Base-by-base conservation (phyloP, 1,140 invertebrate species). In the Spodoptera litura region DNA sequence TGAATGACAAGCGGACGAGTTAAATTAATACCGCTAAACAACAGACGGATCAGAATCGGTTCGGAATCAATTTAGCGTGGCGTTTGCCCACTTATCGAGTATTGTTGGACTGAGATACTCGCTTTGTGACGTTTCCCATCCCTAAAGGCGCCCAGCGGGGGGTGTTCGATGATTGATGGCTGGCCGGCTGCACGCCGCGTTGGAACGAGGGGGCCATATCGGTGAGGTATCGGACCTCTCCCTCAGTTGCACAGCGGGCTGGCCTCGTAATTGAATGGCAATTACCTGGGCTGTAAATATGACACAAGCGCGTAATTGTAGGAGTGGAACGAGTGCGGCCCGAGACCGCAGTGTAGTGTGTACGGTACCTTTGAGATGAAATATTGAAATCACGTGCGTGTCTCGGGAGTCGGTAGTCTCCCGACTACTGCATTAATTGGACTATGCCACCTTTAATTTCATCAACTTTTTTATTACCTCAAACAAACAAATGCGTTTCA, bases 211-310 rank as follows among this genome's bases (percentile, higher is more conserved):
- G 9, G 31, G 70, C 44, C 8, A 58, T 83, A 86, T 80, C 73
- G 70, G 31, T 31, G 83, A 80, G 83, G 64, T 38, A 68, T 78
- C 59, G 80, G 70, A 64, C 71, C 75, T 92, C 87, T 86, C 86
- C 8, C 53, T 91, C 86, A 35, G 86, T 73, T 88, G 74, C 85
- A 74, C 90, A 90, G 87, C 93, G 79, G 90, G 88, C 88, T 80
- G 83, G 88, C 83, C 83, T 85, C 87, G 89, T 94, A 94, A 94
- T 94, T 94, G 93, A 94, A 94, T 92, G 93, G 88, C 93, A 94
- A 93, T 93, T 94, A 93, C 92, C 91, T 94, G 92, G 87, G 88
- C 91, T 93, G 93, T 94, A 93, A 94, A 94, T 94, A 94, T 94
- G 92, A 93, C 92, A 93, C 91, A 93, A 89, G 91, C 90, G 90